These are phyloP conservation scores for Drosophila bocqueti DNA, from an alignment of 1,140 invertebrate species.

Conservation along the genomic window DNA sequence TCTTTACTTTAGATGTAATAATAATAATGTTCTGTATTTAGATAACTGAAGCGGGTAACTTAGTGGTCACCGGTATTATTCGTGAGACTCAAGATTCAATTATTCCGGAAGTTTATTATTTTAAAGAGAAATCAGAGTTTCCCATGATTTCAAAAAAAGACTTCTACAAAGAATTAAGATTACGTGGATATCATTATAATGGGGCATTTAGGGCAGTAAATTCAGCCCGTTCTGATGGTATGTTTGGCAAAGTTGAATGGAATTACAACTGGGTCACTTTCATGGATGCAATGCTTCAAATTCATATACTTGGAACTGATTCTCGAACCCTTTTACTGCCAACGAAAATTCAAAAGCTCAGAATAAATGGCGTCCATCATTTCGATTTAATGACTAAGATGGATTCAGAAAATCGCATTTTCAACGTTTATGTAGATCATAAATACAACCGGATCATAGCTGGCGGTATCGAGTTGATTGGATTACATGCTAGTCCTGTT, in stretches of 20 bases:
- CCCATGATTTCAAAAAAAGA: slow-evolving; percentile 88
- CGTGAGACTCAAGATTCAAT: slow-evolving; percentile 86
- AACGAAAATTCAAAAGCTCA: slow-evolving; percentile 92
- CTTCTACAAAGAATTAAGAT: slow-evolving; percentile 95
- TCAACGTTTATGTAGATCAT: slow-evolving; percentile 76
- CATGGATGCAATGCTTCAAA: slow-evolving; percentile 96
- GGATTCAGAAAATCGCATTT: slow-evolving; percentile 81
- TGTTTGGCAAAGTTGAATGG: slow-evolving; percentile 88
- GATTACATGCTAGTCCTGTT: slow-evolving; percentile 92
- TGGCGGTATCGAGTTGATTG: slow-evolving; percentile 94
- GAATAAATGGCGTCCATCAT: slow-evolving; percentile 91
- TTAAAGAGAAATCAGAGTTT: slow-evolving; percentile 84
- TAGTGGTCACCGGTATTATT: slow-evolving; percentile 92
- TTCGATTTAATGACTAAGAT: slow-evolving; percentile 85
- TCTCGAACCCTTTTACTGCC: slow-evolving; percentile 92
- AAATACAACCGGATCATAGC: slow-evolving; percentile 86
- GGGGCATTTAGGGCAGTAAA: slow-evolving; percentile 72
- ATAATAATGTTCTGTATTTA: slow-evolving; percentile 40
- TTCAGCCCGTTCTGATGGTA: slow-evolving; percentile 84
- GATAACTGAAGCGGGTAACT: slow-evolving; percentile 91
- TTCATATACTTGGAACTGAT: slow-evolving; percentile 92
- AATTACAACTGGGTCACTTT: slow-evolving; percentile 95
- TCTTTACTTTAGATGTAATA: background rate
- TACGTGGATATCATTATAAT: slow-evolving; percentile 96
- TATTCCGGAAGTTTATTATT: slow-evolving; percentile 85